phyloP scores from a whole-genome alignment of 1,140 invertebrate species.

The Schlechtendalia chinensis region DNA sequence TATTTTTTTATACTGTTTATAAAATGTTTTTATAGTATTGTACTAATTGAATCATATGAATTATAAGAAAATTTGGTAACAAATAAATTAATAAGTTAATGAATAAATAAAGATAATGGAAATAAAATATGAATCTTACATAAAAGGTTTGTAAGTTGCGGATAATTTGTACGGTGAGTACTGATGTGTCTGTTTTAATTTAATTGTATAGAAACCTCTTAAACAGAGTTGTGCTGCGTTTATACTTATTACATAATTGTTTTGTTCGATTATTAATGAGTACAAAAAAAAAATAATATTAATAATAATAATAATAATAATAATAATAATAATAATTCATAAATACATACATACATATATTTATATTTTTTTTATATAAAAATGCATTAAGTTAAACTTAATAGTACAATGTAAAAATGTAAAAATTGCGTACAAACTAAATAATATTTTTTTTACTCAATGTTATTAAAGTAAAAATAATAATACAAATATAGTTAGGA shows the following conservation, averaged over 20 bases:
- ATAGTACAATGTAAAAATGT: slow-evolving; percentile 42
- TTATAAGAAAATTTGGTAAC: neutral
- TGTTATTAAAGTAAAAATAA: slow-evolving; percentile 27
- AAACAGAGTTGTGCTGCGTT: neutral
- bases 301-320: slow-evolving; percentile 5
- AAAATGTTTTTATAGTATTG: neutral
- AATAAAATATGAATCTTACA: neutral
- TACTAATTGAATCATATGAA: neutral
- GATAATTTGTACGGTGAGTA: too few relatives aligned
- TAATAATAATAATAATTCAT: neutral
- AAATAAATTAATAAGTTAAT: too few relatives aligned
- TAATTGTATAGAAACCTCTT: neutral
- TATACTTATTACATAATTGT: neutral
- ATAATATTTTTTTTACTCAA: slow-evolving; percentile 48
- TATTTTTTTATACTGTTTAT: neutral
- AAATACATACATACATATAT: slow-evolving; percentile 5
- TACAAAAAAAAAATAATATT: neutral
- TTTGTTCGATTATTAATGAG: neutral
- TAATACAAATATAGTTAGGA: slow-evolving; percentile 47
- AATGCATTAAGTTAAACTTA: slow-evolving; percentile 20
- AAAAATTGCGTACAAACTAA: slow-evolving; percentile 47
- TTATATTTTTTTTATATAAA: slow-evolving; percentile 4
- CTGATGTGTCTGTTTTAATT: neutral
- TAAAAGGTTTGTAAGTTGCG: neutral
- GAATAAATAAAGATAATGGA: too few relatives aligned